These are phyloP conservation scores for Dasysyrphus albostriatus DNA, from an alignment of 2,888 invertebrate species.

Conservation along the genomic window DNA sequence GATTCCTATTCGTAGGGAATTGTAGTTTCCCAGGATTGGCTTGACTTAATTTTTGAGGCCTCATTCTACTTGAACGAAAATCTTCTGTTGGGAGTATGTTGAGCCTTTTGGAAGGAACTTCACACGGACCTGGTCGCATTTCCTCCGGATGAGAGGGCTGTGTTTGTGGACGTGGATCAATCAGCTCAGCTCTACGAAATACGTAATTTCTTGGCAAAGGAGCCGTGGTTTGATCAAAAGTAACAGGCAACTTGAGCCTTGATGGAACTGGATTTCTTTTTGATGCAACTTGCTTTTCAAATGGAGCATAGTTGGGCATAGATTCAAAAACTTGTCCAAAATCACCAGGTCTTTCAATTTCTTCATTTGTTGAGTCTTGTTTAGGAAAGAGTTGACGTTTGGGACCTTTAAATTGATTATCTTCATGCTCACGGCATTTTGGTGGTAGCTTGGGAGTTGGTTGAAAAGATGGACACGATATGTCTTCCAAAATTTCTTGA, in stretches of 20 bases:
- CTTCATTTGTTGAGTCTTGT: background rate
- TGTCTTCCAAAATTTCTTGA: conserved; percentile 14
- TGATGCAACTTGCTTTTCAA: conserved; percentile 42
- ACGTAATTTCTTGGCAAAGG: background rate
- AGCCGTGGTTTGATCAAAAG: conserved; percentile 1
- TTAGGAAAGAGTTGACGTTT: conserved; percentile 7
- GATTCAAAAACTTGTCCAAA: conserved; percentile 33
- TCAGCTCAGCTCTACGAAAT: background rate
- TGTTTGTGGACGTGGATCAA: background rate
- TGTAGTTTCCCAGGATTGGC: background rate
- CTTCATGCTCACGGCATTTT: background rate
- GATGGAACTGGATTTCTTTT: background rate
- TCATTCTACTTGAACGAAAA: background rate
- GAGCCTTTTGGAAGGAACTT: background rate
- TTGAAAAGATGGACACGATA: conserved; percentile 4
- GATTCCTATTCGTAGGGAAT: background rate
- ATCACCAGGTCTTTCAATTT: conserved; percentile 34
- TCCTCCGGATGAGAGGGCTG: background rate
- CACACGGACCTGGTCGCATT: background rate
- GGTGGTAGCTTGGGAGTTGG: background rate
- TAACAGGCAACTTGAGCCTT: conserved; percentile 31
- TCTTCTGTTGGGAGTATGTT: background rate
- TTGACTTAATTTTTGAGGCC: background rate
- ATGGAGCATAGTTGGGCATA: conserved; percentile 53
- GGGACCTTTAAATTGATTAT: background rate